phyloP scores from a whole-genome alignment of 2,113 vertebrate species.

The Erpornis zantholeuca region DNA sequence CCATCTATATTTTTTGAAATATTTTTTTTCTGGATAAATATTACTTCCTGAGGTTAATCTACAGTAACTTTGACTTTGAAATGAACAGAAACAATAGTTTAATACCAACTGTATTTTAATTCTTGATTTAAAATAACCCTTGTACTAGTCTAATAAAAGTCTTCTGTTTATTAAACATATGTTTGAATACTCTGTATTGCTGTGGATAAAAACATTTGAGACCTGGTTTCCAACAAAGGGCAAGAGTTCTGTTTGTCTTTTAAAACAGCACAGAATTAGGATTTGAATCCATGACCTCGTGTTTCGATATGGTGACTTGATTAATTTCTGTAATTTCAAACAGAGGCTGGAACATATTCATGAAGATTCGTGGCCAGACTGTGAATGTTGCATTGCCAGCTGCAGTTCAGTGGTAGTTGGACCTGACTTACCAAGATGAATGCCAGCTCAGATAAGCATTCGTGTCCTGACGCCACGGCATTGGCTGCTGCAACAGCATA shows the following conservation, averaged over 20 bases:
- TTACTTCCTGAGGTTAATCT: not conserved
- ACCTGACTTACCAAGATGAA: not conserved
- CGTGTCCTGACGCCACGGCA: rapidly evolving
- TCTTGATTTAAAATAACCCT: not conserved
- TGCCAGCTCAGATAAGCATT: not conserved
- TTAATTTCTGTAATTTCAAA: not conserved
- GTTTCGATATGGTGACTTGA: not conserved
- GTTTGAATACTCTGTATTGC: not conserved
- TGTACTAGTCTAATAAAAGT: slow-evolving; percentile 29
- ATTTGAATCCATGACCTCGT: not conserved
- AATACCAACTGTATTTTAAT: not conserved
- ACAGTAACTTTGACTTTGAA: not conserved
- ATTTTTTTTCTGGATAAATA: not conserved
- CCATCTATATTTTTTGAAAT: not conserved
- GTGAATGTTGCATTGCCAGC: not conserved
- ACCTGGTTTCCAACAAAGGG: not conserved
- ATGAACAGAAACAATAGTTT: not conserved
- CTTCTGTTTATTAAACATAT: slow-evolving; percentile 9
- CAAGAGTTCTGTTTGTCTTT: not conserved
- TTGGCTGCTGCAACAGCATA: not conserved
- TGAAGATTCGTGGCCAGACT: not conserved
- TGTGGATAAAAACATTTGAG: not conserved
- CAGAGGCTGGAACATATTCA: not conserved
- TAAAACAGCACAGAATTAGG: not conserved
- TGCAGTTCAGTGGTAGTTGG: not conserved